A percentile compares a stretch with the other conserved stretches of the same genome.
phyloP scores from a whole-genome alignment of 2,113 vertebrate species.

The Candoia aspera region DNA sequence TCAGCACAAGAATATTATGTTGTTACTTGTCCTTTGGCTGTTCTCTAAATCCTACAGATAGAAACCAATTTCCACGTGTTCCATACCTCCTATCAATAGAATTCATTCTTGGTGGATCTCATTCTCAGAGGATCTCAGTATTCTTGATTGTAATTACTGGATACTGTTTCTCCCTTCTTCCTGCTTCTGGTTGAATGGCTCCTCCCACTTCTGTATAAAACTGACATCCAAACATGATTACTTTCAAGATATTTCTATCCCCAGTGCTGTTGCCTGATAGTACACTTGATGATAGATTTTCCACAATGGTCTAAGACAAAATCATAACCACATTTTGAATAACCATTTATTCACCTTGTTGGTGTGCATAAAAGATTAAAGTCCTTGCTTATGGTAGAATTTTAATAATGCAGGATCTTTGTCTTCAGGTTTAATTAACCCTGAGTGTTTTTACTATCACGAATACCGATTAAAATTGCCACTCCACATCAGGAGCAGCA shows the following conservation, averaged over 20 bases:
- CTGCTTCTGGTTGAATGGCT: neutral
- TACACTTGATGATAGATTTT: neutral
- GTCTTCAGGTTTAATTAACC: slow-evolving; percentile 14
- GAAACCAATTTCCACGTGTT: neutral
- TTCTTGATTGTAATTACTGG: neutral
- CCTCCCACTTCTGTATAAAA: neutral
- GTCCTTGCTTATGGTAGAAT: neutral
- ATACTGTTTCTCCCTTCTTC: neutral
- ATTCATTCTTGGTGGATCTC: neutral
- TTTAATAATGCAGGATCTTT: neutral
- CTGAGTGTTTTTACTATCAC: neutral
- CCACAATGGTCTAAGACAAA: neutral
- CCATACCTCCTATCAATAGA: neutral
- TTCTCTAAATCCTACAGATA: neutral
- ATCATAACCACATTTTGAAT: neutral
- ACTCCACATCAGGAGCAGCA: neutral
- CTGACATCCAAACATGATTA: neutral
- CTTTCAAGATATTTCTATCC: neutral
- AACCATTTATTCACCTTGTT: neutral
- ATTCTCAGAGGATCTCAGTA: neutral
- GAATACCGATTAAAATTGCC: slow-evolving; percentile 15
- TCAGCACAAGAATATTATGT: neutral
- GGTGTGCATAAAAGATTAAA: neutral
- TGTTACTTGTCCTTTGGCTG: neutral
- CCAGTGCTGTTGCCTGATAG: neutral